A percentile compares a stretch with the other conserved stretches of the same genome.
Evolutionary conservation across 1,140 invertebrate species (phyloP).

Genomic region (Drosophila hydei): DNA sequence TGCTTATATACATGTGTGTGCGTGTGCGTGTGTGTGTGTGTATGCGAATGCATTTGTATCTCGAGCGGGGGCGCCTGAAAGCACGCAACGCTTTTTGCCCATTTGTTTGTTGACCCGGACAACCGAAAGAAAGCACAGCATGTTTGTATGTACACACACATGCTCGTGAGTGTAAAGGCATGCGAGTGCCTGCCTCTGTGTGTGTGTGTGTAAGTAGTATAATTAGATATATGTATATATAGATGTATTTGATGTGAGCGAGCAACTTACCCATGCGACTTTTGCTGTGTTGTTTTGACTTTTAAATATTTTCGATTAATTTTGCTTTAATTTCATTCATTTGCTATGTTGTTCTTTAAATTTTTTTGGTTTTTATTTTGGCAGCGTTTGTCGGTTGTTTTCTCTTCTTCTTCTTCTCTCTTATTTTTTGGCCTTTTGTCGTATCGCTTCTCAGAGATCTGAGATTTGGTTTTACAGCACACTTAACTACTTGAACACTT

Average conservation of each 20-base stretch:
- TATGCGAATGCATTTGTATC: constrained; percentile 17
- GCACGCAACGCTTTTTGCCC: constrained; percentile 54
- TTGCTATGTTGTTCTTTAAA: background rate
- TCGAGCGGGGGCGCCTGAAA: constrained; percentile 39
- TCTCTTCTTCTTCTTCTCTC: constrained; percentile 1
- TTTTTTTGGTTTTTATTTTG: no score
- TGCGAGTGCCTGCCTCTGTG: background rate
- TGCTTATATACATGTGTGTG: constrained; percentile 1
- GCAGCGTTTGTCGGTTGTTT: constrained; percentile 1
- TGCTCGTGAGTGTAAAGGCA: background rate
- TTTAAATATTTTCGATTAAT: background rate
- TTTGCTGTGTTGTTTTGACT: background rate
- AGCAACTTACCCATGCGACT: constrained; percentile 26
- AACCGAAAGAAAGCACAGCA: constrained; percentile 31
- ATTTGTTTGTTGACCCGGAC: constrained; percentile 56
- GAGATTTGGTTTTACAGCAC: constrained; percentile 20
- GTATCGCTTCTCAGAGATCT: constrained; percentile 13
- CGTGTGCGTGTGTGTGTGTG: constrained; percentile 6
- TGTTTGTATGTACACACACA: constrained; percentile 33
- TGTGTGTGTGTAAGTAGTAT: constrained; percentile 2
- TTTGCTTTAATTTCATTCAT: background rate
- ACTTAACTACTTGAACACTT: constrained; percentile 66
- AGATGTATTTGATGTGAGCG: constrained; percentile 16
- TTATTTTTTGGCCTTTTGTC: constrained; percentile 7
- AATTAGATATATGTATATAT: constrained; percentile 30